Percentiles rank a stretch among this genome's conserved stretches.
Conservation (phyloP, 2,888 invertebrate genomes). For the Lithodes maja region DNA sequence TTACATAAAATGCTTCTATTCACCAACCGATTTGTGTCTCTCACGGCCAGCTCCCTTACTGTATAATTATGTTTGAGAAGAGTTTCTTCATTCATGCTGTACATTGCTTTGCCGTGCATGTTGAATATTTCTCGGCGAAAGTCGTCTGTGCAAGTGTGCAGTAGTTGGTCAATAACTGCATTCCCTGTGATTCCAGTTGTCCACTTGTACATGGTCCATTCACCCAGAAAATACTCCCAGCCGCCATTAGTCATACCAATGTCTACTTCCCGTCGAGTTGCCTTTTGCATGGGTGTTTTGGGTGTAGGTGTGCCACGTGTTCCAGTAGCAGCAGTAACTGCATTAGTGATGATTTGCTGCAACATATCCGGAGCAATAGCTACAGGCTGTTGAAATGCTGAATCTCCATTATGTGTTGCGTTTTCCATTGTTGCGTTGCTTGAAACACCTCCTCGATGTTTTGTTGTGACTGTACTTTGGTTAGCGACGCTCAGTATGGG, state of each 20-base stretch:
- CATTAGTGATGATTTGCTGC: neutral
- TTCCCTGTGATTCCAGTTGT: neutral
- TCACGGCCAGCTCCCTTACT: neutral
- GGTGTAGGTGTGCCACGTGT: too few species aligned
- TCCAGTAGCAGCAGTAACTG: too few species aligned
- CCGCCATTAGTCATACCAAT: too few species aligned
- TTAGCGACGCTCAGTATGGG: too few species aligned
- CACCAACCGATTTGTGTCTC: neutral
- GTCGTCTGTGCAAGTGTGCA: too few species aligned
- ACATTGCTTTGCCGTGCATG: neutral
- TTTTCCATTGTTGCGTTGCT: too few species aligned
- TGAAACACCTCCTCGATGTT: too few species aligned
- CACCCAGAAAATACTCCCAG: neutral
- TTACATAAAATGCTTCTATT: neutral
- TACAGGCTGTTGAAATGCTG: neutral
- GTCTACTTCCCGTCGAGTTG: too few species aligned
- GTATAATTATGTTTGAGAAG: neutral
- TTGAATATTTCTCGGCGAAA: neutral
- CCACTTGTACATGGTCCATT: neutral
- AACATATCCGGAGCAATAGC: neutral
- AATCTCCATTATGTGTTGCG: too few species aligned
- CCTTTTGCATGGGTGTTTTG: too few species aligned
- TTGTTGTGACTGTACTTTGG: too few species aligned
- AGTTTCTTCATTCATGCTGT: neutral
- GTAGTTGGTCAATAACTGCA: neutral